These are phyloP conservation scores for Butorides virescens DNA, from an alignment of 2,113 vertebrate species.

Conservation along the genomic window DNA sequence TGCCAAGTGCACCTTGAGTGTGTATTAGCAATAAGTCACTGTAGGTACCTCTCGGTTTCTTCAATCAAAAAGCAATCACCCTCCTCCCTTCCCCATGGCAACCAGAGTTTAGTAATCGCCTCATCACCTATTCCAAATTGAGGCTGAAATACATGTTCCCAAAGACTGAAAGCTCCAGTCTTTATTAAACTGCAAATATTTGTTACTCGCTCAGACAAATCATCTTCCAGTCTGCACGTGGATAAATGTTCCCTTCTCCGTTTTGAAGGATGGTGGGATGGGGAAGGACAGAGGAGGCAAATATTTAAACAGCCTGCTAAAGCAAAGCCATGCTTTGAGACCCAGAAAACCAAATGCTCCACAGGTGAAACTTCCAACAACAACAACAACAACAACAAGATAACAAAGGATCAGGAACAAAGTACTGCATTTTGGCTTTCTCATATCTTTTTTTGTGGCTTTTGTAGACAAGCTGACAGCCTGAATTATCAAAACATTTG, in stretches of 20 bases:
- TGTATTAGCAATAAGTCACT: slow-evolving; percentile 21
- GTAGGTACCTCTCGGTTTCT: slow-evolving; percentile 15
- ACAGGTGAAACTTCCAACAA: slow-evolving; percentile 8
- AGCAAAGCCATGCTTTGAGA: slow-evolving; percentile 1
- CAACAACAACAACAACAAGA: background rate
- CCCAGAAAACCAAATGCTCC: background rate
- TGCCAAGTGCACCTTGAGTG: background rate
- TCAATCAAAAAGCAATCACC: slow-evolving; percentile 58
- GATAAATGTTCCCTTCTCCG: background rate
- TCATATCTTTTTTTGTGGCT: background rate
- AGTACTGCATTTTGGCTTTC: background rate
- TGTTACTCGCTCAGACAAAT: background rate
- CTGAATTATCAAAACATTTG: slow-evolving; percentile 12
- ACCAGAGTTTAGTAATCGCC: slow-evolving; percentile 42
- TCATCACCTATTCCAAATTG: slow-evolving; percentile 42
- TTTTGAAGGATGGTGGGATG: slow-evolving; percentile 5
- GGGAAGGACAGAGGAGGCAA: slow-evolving; percentile 11
- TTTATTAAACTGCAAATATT: slow-evolving; percentile 9
- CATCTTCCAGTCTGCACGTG: background rate
- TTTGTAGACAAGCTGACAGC: slow-evolving; percentile 1
- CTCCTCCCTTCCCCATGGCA: slow-evolving; percentile 53
- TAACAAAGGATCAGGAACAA: background rate
- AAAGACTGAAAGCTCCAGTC: background rate
- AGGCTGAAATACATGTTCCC: background rate
- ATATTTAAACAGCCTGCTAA: slow-evolving; percentile 41